Conservation (phyloP, 1,140 invertebrate species). For the Anastatus disparis region DNA sequence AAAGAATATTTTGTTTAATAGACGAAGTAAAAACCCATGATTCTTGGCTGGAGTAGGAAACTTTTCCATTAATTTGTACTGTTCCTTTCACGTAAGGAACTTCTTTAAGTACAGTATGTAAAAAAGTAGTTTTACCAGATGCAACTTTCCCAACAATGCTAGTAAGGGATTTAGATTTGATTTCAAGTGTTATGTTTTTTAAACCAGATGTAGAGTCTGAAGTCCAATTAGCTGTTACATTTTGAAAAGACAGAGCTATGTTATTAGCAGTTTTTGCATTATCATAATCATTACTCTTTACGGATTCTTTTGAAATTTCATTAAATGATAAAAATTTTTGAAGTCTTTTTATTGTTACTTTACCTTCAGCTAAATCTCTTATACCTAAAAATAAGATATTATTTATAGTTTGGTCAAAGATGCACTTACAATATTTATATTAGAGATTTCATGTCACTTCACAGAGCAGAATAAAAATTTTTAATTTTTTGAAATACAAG, state of each 20-base stretch:
- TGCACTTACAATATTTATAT: too few species aligned
- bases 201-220: constrained; percentile 68
- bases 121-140: constrained; percentile 84
- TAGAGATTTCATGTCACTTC: too few species aligned
- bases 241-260: constrained; percentile 55
- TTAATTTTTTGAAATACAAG: too few species aligned
- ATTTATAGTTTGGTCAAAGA: too few species aligned
- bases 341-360: constrained; percentile 75
- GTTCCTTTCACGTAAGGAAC: constrained; percentile 75
- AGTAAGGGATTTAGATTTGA: constrained; percentile 75
- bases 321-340: constrained; percentile 78
- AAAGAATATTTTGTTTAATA: constrained; percentile 89
- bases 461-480: too few species aligned
- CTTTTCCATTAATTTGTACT: constrained; percentile 77
- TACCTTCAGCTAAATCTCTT: constrained; percentile 74
- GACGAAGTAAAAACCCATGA: constrained; percentile 87
- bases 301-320: constrained; percentile 62
- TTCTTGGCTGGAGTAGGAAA: constrained; percentile 93
- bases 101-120: constrained; percentile 85
- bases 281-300: not conserved
- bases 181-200: constrained; percentile 72
- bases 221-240: constrained; percentile 74
- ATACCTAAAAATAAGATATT: constrained; percentile 71
- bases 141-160: constrained; percentile 86
- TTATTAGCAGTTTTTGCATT: not conserved